Conservation (phyloP, 2,888 invertebrate species). For the Pediacus dermestoides region DNA sequence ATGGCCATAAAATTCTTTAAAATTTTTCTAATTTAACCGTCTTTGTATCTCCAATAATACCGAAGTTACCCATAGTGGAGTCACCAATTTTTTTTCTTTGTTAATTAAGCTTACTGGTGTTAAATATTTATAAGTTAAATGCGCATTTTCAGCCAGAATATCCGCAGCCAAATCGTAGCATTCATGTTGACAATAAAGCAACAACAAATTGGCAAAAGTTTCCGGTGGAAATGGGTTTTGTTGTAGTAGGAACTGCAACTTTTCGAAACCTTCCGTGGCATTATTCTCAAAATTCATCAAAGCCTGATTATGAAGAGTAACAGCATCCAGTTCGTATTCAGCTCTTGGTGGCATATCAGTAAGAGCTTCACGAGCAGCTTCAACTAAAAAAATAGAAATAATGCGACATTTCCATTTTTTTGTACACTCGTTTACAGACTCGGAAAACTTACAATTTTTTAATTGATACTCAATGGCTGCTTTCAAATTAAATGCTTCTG, state of each 20-base stretch:
- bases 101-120: slow-evolving; percentile 68
- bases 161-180: slow-evolving; percentile 97
- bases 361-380: slow-evolving; percentile 81
- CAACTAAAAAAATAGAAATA: slow-evolving; percentile 53
- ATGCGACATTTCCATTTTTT: slow-evolving; percentile 6
- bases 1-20: no score
- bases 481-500: slow-evolving; percentile 97
- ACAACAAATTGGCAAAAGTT: slow-evolving; percentile 91
- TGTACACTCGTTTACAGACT: neutral
- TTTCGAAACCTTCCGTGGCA: slow-evolving; percentile 92
- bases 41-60: no score
- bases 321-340: slow-evolving; percentile 96
- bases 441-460: slow-evolving; percentile 63
- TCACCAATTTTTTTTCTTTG: no score
- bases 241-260: slow-evolving; percentile 87
- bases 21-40: no score
- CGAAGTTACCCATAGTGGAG: no score
- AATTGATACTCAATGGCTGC: slow-evolving; percentile 97
- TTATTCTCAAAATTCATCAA: slow-evolving; percentile 78
- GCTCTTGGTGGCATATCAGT: slow-evolving; percentile 89
- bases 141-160: slow-evolving; percentile 94
- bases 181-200: slow-evolving; percentile 95
- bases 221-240: slow-evolving; percentile 97
- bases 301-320: slow-evolving; percentile 96
- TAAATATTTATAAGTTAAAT: slow-evolving; percentile 91